phyloP scores from a whole-genome alignment of 2,797 vertebrate genomes.

The Ibycter americanus region DNA sequence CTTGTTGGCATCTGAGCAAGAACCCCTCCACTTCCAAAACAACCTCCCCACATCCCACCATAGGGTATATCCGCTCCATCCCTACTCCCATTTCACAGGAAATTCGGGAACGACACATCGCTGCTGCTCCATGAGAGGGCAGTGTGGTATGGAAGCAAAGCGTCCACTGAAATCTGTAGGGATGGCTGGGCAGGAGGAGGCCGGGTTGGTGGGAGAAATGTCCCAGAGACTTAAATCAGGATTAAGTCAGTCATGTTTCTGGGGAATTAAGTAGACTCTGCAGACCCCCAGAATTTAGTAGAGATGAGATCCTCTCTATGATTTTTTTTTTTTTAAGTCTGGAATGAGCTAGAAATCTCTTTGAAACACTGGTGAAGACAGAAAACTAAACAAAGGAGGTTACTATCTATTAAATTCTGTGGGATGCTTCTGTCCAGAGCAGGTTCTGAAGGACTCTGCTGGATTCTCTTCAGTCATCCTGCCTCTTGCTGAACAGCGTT shows the following conservation, averaged over 20 bases:
- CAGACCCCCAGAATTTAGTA: not conserved
- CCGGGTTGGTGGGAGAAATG: fast-evolving
- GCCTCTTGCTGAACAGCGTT: not conserved
- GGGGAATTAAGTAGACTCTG: not conserved
- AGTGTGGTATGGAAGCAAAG: conserved; percentile 6
- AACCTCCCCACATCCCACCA: fast-evolving
- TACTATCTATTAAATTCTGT: not conserved
- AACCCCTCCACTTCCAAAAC: not conserved
- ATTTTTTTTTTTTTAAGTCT: not conserved
- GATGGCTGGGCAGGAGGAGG: not conserved
- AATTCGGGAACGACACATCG: not conserved
- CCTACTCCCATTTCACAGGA: not conserved
- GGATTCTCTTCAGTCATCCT: not conserved
- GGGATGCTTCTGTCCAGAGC: not conserved
- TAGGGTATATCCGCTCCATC: not conserved
- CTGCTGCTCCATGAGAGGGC: conserved; percentile 52
- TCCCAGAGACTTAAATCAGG: not conserved
- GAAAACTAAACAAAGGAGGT: not conserved
- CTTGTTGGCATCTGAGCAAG: not conserved
- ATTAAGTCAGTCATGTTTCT: not conserved
- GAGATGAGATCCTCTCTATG: not conserved
- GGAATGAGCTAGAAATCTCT: not conserved
- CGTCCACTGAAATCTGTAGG: not conserved
- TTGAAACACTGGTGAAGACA: not conserved
- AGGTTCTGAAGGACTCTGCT: not conserved